Conservation (phyloP, 2,888 invertebrate species). For the Agrotis segetum region DNA sequence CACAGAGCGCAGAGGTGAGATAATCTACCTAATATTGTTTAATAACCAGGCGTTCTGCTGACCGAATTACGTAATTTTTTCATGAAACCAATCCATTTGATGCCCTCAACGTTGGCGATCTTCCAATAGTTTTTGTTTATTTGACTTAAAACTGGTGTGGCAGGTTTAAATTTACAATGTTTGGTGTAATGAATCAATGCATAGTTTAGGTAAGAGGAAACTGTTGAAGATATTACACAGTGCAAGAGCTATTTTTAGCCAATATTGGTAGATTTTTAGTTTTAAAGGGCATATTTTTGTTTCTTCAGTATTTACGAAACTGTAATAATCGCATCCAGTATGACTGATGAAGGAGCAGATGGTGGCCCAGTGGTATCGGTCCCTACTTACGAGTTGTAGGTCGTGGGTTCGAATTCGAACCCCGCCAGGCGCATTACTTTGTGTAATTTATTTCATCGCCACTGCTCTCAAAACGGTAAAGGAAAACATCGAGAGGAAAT, state of each 20-base stretch:
- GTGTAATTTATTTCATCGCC: no score
- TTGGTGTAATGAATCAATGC: constrained; percentile 10
- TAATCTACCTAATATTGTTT: background rate
- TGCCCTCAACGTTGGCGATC: constrained; percentile 40
- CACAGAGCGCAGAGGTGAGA: constrained; percentile 2
- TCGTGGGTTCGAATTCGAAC: no score
- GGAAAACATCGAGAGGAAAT: no score
- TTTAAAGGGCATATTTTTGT: background rate
- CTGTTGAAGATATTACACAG: background rate
- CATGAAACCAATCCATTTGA: constrained; percentile 33
- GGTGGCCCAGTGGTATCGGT: no score
- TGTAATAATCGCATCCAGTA: no score
- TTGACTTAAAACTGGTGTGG: background rate
- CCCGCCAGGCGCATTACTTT: no score
- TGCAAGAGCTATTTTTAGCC: background rate
- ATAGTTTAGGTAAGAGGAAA: background rate
- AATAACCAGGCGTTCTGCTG: constrained; percentile 10
- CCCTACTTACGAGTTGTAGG: no score
- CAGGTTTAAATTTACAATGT: constrained; percentile 31
- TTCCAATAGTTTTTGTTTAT: constrained; percentile 51
- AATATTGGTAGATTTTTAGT: background rate
- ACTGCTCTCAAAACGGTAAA: no score
- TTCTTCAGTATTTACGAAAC: background rate
- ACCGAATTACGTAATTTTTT: constrained; percentile 45
- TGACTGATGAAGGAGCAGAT: no score